phyloP scores from a whole-genome alignment of 2,888 invertebrate species.

The Melanargia galathea region DNA sequence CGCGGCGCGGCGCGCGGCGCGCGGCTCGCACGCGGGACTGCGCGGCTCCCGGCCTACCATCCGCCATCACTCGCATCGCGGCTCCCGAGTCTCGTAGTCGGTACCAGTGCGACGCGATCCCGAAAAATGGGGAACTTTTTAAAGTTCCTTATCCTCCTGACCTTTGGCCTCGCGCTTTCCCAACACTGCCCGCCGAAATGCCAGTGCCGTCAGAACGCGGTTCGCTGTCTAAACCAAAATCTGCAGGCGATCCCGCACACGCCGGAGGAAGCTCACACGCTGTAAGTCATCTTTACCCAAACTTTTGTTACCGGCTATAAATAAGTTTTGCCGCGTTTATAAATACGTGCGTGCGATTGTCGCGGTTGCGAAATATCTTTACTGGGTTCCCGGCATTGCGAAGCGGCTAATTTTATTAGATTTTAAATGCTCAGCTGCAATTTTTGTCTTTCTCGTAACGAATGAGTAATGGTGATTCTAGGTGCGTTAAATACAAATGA shows the following conservation, averaged over 20 bases:
- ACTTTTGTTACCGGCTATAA: slow-evolving; percentile 40
- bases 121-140: slow-evolving; percentile 42
- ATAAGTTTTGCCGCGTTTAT: slow-evolving; percentile 34
- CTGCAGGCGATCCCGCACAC: slow-evolving; percentile 58
- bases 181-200: slow-evolving; percentile 63
- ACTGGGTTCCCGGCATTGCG: slow-evolving; percentile 43
- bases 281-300: slow-evolving; percentile 58
- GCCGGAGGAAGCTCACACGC: slow-evolving; percentile 60
- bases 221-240: slow-evolving; percentile 62
- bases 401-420: slow-evolving; percentile 31
- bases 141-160: slow-evolving; percentile 54
- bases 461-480: no score
- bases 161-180: slow-evolving; percentile 45
- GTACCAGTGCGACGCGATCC: slow-evolving; percentile 33
- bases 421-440: slow-evolving; percentile 18
- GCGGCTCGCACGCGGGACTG: neutral
- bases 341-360: slow-evolving; percentile 40
- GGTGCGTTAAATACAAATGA: no score
- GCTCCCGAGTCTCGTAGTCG: slow-evolving; percentile 43
- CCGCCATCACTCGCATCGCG: slow-evolving; percentile 44
- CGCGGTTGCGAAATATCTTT: slow-evolving; percentile 44
- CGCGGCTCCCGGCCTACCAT: slow-evolving; percentile 7
- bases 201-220: slow-evolving; percentile 58
- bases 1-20: neutral
- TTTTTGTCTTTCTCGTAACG: neutral